A percentile compares a stretch with the other conserved stretches of the same genome.
These are phyloP conservation scores for Drosophila miranda DNA, from an alignment of 1,140 invertebrate species.

Conservation along the genomic window DNA sequence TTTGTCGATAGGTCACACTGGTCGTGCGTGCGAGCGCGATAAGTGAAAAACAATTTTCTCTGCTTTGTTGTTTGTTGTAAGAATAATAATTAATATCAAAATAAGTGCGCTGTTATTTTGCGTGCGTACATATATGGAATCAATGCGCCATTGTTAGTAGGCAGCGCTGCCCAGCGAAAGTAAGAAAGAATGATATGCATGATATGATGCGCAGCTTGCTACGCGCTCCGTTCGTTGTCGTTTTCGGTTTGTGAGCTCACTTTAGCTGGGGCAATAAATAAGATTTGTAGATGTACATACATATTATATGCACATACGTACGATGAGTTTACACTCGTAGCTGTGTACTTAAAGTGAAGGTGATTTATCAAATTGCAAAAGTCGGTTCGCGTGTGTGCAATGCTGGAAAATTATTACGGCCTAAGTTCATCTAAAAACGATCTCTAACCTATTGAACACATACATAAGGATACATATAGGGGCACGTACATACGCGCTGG, in stretches of 20 bases:
- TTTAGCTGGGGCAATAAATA: slow-evolving; percentile 49
- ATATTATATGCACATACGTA: slow-evolving; percentile 7
- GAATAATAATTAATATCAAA: slow-evolving; percentile 13
- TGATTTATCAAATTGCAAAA: slow-evolving; percentile 35
- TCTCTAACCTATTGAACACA: slow-evolving; percentile 45
- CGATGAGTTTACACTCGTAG: slow-evolving; percentile 6
- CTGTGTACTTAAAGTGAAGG: slow-evolving; percentile 21
- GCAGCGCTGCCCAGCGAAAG: background rate
- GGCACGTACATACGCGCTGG: slow-evolving; percentile 10
- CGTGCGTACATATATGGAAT: slow-evolving; percentile 8
- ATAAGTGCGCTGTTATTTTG: slow-evolving; percentile 10
- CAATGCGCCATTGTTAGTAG: slow-evolving; percentile 27
- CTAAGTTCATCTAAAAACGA: slow-evolving; percentile 47
- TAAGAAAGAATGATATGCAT: slow-evolving; percentile 5
- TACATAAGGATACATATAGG: slow-evolving; percentile 27
- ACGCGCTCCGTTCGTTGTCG: slow-evolving; percentile 5
- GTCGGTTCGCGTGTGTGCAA: slow-evolving; percentile 27
- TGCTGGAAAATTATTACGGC: slow-evolving; percentile 39
- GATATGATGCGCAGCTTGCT: slow-evolving; percentile 46
- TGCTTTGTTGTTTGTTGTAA: slow-evolving; percentile 1
- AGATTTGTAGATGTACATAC: slow-evolving; percentile 6
- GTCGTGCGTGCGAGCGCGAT: slow-evolving; percentile 31
- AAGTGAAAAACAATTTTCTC: slow-evolving; percentile 30
- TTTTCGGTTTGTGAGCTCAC: slow-evolving; percentile 32
- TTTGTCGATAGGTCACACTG: slow-evolving; percentile 3